Evolutionary conservation across 2,113 vertebrate genomes (phyloP).

Genomic region (Scytalopus superciliaris): DNA sequence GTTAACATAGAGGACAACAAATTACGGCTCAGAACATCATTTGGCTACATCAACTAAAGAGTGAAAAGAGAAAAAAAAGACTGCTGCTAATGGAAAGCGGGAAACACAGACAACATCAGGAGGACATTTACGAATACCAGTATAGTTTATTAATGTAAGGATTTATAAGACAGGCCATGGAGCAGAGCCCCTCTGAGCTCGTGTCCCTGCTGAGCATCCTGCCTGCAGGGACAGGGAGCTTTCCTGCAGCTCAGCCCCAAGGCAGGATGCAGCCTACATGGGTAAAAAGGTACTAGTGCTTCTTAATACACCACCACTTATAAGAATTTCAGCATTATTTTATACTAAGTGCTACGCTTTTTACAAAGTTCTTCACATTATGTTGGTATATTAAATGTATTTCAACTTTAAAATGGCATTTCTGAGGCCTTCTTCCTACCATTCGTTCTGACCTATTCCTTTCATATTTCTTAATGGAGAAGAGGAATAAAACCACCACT

Average conservation of each 20-base stretch:
- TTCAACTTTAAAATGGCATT: not conserved
- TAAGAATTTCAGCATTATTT: not conserved
- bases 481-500: not conserved
- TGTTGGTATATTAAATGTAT: not conserved
- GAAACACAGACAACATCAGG: not conserved
- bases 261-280: accelerated
- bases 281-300: not conserved
- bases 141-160: not conserved
- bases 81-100: not conserved
- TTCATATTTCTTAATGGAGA: not conserved
- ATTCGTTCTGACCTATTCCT: not conserved
- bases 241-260: not conserved
- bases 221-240: not conserved
- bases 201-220: not conserved
- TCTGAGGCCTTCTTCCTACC: not conserved
- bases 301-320: not conserved
- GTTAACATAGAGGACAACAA: not conserved
- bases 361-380: not conserved
- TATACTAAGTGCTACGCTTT: not conserved
- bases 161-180: not conserved
- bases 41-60: not conserved
- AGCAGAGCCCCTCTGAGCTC: not conserved
- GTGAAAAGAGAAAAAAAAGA: not conserved
- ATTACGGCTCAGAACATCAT: not conserved
- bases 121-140: not conserved